Base-by-base conservation (phyloP, 2,113 vertebrate genomes). In the Vulpes vulpes region DNA sequence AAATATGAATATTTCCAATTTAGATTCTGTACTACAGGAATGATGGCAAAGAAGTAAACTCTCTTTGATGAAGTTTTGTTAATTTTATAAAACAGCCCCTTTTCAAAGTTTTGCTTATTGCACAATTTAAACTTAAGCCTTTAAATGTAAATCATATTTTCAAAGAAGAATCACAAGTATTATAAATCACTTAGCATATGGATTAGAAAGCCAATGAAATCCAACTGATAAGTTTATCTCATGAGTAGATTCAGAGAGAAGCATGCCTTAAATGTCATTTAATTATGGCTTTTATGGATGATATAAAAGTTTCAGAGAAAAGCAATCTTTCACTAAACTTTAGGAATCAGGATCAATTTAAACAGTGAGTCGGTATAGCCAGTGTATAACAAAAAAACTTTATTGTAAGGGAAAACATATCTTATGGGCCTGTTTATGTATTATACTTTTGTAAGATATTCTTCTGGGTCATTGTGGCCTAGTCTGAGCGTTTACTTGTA, bases 181-280 rank as follows among this genome's bases (percentile, higher is more conserved):
- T 92, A 94, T 76, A 95, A 97, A 91, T 92, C 55, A 93, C n/a
- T 94, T 71, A 95, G 87, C 32, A 60, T 2, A 57, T 20, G 96
- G 71, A 95, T 84, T 94, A 84, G 81, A 97, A 97, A 93, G 5
- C 20, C 74, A 96, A 95, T 90, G 57, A 88, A 96, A 91, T 95
- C 23, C 62, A 83, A 89, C 22, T 81, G 71, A 74, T 84, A 96
- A 84, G 15, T 91, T 94, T 88, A 95, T 96, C 82, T 97, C 51
- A 64, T 55, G 32, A 82, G 94, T 53, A 96, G 84, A 97, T 96
- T 95, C 83, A 96, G 49, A 95, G 53, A 89, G 9, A 89, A 95
- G 49, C 8, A 95, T 76, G 65, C 25, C 49, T 97, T 94, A 80
- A 97, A 86, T 79, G 84, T 38, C 69, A 93, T 69, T 97, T 96